Conservation (phyloP, 2,888 invertebrate species). For the Halictus ligatus region DNA sequence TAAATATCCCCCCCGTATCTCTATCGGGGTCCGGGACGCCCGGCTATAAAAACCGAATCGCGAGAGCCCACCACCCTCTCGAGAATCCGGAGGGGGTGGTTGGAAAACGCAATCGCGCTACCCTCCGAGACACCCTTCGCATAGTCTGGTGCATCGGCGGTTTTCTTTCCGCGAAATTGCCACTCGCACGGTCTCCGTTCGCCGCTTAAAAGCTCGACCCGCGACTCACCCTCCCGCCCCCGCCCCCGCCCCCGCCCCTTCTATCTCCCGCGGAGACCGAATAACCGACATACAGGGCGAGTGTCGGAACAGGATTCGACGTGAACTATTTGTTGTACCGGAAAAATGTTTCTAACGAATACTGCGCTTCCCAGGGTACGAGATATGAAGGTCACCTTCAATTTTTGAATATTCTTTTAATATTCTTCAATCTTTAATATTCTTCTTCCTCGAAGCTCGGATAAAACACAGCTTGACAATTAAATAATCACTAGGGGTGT, state of each 20-base stretch:
- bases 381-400: neutral
- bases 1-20: slow-evolving; percentile 62
- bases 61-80: neutral
- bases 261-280: neutral
- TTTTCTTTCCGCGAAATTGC: slow-evolving; percentile 52
- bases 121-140: slow-evolving; percentile 3
- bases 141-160: slow-evolving; percentile 16
- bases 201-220: neutral
- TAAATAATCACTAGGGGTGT: too few relatives aligned
- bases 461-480: too few relatives aligned
- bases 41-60: slow-evolving; percentile 59
- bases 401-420: neutral
- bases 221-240: neutral
- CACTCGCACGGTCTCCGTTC: neutral
- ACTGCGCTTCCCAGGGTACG: too few relatives aligned
- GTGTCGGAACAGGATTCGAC: neutral
- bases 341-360: neutral
- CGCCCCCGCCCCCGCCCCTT: too few relatives aligned
- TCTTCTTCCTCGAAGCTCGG: too few relatives aligned
- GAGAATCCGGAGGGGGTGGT: neutral
- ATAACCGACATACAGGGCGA: neutral
- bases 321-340: neutral
- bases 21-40: slow-evolving; percentile 43
- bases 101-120: slow-evolving; percentile 6
- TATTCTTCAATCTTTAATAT: too few relatives aligned